A percentile compares a stretch with the other conserved stretches of the same genome.
These are phyloP conservation scores for Caenorhabditis japonica DNA, from an alignment of 2,888 invertebrate genomes.

Conservation along the genomic window DNA sequence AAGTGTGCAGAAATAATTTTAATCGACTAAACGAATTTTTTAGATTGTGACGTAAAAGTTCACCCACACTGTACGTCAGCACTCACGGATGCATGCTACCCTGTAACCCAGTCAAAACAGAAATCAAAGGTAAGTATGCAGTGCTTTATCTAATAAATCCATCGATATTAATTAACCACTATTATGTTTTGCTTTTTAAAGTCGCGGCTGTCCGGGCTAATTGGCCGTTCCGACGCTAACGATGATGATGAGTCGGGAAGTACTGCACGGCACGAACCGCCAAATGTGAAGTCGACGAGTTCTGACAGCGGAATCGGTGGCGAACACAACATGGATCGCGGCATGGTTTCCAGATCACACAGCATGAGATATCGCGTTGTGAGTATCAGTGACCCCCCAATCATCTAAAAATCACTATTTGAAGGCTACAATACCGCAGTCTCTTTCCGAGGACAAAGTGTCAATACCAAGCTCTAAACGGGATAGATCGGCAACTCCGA, in stretches of 20 bases:
- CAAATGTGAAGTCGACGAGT: conserved; percentile 67
- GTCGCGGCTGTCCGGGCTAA: conserved; percentile 55
- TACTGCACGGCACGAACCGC: conserved; percentile 48
- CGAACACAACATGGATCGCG: conserved; percentile 61
- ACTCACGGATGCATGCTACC: conserved; percentile 87
- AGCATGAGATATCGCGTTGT: conserved; percentile 61
- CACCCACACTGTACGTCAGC: conserved; percentile 87
- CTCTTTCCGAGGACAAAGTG: conserved; percentile 51
- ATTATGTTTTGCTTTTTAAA: conserved; percentile 26
- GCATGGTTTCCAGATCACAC: conserved; percentile 53
- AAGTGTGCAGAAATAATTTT: too few species aligned
- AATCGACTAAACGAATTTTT: too few species aligned
- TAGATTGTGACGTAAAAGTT: conserved; percentile 89
- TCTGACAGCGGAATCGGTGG: conserved; percentile 75
- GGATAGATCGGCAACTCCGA: conserved; percentile 56
- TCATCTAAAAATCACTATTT: neutral
- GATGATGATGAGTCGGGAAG: conserved; percentile 52
- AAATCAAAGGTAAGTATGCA: conserved; percentile 45
- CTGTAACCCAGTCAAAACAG: conserved; percentile 64
- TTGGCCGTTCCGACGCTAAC: conserved; percentile 59
- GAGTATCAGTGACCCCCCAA: too few species aligned
- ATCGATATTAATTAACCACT: conserved; percentile 17
- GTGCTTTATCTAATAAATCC: too few species aligned
- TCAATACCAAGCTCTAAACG: conserved; percentile 42
- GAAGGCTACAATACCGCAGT: conserved; percentile 52